These are phyloP conservation scores for Mellivora capensis DNA, from an alignment of 2,113 vertebrate species.

Conservation along the genomic window DNA sequence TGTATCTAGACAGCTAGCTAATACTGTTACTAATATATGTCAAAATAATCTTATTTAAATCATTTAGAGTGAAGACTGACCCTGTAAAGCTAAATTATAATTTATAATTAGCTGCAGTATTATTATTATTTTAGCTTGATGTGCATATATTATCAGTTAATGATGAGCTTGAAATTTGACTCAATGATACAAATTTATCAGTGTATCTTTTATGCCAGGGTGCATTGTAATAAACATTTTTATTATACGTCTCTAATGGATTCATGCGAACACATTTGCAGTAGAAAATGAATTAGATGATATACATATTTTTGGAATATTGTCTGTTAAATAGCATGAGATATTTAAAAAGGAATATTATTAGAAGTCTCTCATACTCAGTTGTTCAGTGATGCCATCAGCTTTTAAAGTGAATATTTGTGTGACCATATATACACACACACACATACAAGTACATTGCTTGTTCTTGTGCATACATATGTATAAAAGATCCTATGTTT, in stretches of 20 bases:
- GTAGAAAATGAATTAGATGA: neutral
- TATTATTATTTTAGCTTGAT: neutral
- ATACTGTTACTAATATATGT: neutral
- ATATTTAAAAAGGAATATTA: constrained; percentile 14
- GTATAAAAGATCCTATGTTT: neutral
- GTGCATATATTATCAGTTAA: neutral
- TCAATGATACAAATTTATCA: neutral
- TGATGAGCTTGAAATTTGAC: neutral
- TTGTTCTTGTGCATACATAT: neutral
- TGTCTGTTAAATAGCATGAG: constrained; percentile 13
- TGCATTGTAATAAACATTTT: neutral
- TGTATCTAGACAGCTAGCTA: neutral
- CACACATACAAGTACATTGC: neutral
- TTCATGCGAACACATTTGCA: neutral
- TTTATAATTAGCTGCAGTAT: neutral
- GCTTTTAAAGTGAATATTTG: neutral
- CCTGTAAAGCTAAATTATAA: neutral
- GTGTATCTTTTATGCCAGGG: neutral
- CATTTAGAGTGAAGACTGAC: neutral
- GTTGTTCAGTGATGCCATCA: neutral
- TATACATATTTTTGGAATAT: constrained; percentile 7
- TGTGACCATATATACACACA: neutral
- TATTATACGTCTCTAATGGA: neutral
- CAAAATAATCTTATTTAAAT: neutral
- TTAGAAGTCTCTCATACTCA: neutral